These are phyloP conservation scores for Bombus polaris DNA, from an alignment of 1,140 invertebrate genomes.

Conservation along the genomic window DNA sequence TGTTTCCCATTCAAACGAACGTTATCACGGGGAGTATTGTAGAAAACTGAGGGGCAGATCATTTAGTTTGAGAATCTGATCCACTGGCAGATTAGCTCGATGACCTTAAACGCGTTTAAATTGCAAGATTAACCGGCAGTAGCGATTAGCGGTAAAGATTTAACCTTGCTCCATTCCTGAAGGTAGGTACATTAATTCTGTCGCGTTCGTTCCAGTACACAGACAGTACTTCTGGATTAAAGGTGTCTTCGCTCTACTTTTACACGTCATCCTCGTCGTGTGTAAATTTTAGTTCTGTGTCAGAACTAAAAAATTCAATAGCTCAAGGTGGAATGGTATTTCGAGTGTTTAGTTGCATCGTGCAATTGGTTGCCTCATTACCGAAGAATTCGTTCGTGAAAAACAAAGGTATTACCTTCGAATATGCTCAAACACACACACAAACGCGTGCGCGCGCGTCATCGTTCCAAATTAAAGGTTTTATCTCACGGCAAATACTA, in stretches of 20 bases:
- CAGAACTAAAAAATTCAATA: neutral
- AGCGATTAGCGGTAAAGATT: conserved; percentile 64
- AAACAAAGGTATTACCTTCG: conserved; percentile 38
- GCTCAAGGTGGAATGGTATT: neutral
- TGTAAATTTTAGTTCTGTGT: neutral
- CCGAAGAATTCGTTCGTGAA: conserved; percentile 19
- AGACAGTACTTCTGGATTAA: neutral
- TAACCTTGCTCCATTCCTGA: conserved; percentile 55
- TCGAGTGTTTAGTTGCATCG: neutral
- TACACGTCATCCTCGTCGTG: neutral
- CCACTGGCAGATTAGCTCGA: conserved; percentile 47
- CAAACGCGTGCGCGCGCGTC: neutral
- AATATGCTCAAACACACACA: neutral
- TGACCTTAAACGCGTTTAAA: conserved; percentile 61
- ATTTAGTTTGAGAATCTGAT: conserved; percentile 35
- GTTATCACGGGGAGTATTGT: neutral
- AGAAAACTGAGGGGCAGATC: conserved; percentile 3
- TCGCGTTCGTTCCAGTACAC: conserved; percentile 2
- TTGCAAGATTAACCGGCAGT: conserved; percentile 61
- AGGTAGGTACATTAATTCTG: conserved; percentile 40
- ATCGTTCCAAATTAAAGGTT: neutral
- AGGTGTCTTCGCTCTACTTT: neutral
- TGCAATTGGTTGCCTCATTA: conserved; percentile 4
- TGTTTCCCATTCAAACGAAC: neutral
- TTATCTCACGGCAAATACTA: conserved; percentile 20